These are phyloP conservation scores for Napeogenes inachia DNA, from an alignment of 2,888 invertebrate genomes.

Conservation along the genomic window DNA sequence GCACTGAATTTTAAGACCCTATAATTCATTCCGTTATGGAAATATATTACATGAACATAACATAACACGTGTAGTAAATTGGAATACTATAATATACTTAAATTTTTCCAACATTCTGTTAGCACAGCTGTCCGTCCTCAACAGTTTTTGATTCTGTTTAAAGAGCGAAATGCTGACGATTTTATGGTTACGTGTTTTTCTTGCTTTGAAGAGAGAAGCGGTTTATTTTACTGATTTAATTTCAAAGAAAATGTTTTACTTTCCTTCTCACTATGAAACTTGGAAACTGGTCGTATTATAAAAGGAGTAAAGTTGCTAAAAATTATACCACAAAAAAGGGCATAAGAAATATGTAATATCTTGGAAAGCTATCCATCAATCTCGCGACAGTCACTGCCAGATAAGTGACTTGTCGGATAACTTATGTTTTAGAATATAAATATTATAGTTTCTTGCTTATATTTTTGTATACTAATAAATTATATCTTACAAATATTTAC, in stretches of 20 bases:
- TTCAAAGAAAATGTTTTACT: too few relatives aligned
- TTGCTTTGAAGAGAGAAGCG: neutral
- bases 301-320: neutral
- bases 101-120: slow-evolving; percentile 10
- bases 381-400: slow-evolving; percentile 13
- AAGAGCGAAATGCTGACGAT: slow-evolving; percentile 5
- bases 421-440: neutral
- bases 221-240: too few relatives aligned
- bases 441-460: neutral
- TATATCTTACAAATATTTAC: neutral
- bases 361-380: slow-evolving; percentile 16
- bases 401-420: slow-evolving; percentile 11
- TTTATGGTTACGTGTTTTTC: neutral
- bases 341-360: slow-evolving; percentile 10
- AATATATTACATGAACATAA: slow-evolving; percentile 15
- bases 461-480: neutral
- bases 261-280: too few relatives aligned
- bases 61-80: slow-evolving; percentile 8
- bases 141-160: slow-evolving; percentile 14
- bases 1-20: slow-evolving; percentile 11
- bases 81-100: neutral
- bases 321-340: slow-evolving; percentile 3
- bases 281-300: too few relatives aligned
- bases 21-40: slow-evolving; percentile 11
- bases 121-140: slow-evolving; percentile 14